These are phyloP conservation scores for Telenomus remus DNA, from an alignment of 1,140 invertebrate species.

Conservation along the genomic window DNA sequence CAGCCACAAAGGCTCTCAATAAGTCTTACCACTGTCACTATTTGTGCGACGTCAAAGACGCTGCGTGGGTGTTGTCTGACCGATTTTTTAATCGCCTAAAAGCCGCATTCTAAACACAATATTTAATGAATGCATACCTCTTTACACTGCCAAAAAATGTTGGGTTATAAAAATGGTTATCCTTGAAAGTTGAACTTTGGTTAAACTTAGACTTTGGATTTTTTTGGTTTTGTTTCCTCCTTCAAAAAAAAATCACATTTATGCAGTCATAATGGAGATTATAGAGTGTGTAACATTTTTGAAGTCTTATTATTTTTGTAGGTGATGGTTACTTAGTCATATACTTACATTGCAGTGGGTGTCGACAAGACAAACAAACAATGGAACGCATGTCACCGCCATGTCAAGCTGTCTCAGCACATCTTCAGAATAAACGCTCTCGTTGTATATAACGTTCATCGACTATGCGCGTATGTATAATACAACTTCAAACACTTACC, in stretches of 20 bases:
- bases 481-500: not conserved
- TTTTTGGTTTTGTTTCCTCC: not conserved
- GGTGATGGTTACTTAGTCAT: conserved; percentile 33
- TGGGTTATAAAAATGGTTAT: too few species aligned
- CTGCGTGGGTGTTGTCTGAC: conserved; percentile 49
- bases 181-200: not conserved
- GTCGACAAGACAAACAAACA: conserved; percentile 64
- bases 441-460: conserved; percentile 45
- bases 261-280: conserved; percentile 13
- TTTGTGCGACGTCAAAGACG: conserved; percentile 51
- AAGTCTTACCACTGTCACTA: conserved; percentile 48
- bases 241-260: not conserved
- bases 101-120: too few species aligned
- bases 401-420: conserved; percentile 63
- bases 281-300: conserved; percentile 8
- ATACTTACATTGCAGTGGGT: conserved; percentile 60
- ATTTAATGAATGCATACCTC: too few species aligned
- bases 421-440: conserved; percentile 47
- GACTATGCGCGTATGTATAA: conserved; percentile 36
- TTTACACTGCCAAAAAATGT: too few species aligned
- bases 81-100: conserved; percentile 34
- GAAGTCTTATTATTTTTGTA: conserved; percentile 17
- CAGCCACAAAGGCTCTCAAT: conserved; percentile 18
- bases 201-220: not conserved
- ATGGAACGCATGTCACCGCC: conserved; percentile 66